Evolutionary conservation across 2,888 invertebrate species (phyloP).

Genomic region (Synanthedon myopaeformis): DNA sequence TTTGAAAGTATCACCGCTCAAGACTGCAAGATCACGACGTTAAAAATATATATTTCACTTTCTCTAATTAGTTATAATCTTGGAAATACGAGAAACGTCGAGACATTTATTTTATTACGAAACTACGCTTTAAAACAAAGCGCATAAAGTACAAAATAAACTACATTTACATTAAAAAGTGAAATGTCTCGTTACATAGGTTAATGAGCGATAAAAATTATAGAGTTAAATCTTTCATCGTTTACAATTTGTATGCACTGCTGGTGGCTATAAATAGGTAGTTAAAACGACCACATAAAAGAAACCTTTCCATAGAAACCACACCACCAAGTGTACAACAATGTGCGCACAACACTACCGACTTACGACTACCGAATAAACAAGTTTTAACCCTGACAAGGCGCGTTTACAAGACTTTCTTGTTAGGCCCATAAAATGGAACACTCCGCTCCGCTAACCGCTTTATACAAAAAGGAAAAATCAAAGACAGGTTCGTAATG

Average conservation of each 20-base stretch:
- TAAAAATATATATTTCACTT: background rate
- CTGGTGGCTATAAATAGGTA: background rate
- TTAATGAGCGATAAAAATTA: background rate
- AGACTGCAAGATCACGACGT: background rate
- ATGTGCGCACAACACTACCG: background rate
- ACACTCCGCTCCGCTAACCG: background rate
- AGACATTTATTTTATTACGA: background rate
- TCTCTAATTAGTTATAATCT: background rate
- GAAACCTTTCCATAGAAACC: background rate
- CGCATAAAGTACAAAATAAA: too few relatives aligned
- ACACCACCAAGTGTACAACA: background rate
- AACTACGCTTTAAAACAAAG: background rate
- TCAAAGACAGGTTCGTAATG: slow-evolving; percentile 45
- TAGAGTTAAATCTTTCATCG: background rate
- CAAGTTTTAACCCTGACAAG: background rate
- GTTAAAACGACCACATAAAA: background rate
- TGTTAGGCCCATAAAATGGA: slow-evolving; percentile 1
- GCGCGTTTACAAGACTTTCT: background rate
- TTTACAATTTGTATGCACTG: background rate
- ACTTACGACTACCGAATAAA: background rate
- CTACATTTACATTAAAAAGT: background rate
- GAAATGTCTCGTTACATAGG: background rate
- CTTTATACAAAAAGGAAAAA: slow-evolving; percentile 12
- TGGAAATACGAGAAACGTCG: background rate
- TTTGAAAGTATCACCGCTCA: background rate